Base-by-base conservation (phyloP, 2,888 invertebrate genomes). In the Acrobasis suavella region DNA sequence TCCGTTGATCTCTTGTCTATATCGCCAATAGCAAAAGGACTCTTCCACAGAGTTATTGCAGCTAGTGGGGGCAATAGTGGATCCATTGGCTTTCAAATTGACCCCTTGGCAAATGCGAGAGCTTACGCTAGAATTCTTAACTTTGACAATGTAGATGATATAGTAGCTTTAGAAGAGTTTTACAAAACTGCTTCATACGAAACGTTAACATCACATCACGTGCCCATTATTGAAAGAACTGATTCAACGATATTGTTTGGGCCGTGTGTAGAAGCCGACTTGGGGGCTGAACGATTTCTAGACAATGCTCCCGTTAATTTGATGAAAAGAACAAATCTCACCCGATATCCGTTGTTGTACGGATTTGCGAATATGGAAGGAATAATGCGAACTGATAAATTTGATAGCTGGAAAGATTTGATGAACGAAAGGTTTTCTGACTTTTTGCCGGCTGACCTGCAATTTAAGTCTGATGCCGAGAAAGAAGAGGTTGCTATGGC, bases 331-430 rank as follows among this genome's bases (percentile, higher is more conserved):
- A 72, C 75, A 0, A 64, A 72, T 9, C 80, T 74, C 39, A 70
- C 64, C 32, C 80, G 78, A 63, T 38, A 79, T 1, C 86, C 86
- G 0, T 65, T 82, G 38, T 63, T 86, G 10, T 80, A 77, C 59
- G 86, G 86, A 2, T 80, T 82, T 58, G 51, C 77, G n/a, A 67
- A 77, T 2, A 75, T 77, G 76, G 82, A 83, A 62, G 79, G 80
- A 0, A 46, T 76, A 10, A 3, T 73, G 2, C 65, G 72, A 14
- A 54, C 74, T 12, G 37, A 8, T 5, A 2, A 38, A 5, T 76
- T 79, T 54, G 70, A 72, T 14, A 37, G 37, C 2, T 77, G 74
- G 72, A 75, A 74, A 62, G 49, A 63, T 42, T 49, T 39, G 62
- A 78, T 79, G 75, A 79, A 78, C 62, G 62, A 69, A 42, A 74